Conservation (phyloP, 2,888 invertebrate genomes). For the Liodrosophila aerea region DNA sequence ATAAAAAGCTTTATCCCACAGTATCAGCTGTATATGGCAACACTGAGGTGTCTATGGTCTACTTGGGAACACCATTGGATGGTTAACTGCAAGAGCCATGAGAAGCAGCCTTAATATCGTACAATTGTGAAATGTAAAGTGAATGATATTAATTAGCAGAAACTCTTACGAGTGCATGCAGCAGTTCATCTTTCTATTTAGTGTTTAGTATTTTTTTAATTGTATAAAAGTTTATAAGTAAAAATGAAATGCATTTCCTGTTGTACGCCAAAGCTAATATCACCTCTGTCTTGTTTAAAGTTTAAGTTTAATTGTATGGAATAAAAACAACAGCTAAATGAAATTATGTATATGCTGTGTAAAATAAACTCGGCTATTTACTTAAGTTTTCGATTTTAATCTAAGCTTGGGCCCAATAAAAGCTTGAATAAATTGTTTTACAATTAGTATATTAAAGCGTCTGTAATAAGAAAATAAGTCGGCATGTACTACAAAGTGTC, state of each 20-base stretch:
- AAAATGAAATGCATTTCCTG: slow-evolving; percentile 39
- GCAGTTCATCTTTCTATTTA: slow-evolving; percentile 31
- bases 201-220: slow-evolving; percentile 53
- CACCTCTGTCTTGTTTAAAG: slow-evolving; percentile 40
- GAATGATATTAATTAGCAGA: slow-evolving; percentile 31
- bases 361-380: no score
- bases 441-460: no score
- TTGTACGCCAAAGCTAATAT: slow-evolving; percentile 61
- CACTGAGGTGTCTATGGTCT: slow-evolving; percentile 99
- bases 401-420: no score
- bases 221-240: slow-evolving; percentile 42
- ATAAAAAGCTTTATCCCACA: slow-evolving; percentile 95
- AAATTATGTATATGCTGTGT: no score
- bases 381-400: no score
- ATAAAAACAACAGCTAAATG: neutral
- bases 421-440: no score
- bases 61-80: slow-evolving; percentile 97
- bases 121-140: slow-evolving; percentile 56
- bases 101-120: slow-evolving; percentile 65
- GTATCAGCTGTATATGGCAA: slow-evolving; percentile 99
- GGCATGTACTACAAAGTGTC: no score
- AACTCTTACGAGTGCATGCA: slow-evolving; percentile 24
- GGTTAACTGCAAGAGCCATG: slow-evolving; percentile 85
- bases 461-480: no score
- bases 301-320: slow-evolving; percentile 48